Conservation (phyloP, 2,113 vertebrate species). For the Odobenus rosmarus region DNA sequence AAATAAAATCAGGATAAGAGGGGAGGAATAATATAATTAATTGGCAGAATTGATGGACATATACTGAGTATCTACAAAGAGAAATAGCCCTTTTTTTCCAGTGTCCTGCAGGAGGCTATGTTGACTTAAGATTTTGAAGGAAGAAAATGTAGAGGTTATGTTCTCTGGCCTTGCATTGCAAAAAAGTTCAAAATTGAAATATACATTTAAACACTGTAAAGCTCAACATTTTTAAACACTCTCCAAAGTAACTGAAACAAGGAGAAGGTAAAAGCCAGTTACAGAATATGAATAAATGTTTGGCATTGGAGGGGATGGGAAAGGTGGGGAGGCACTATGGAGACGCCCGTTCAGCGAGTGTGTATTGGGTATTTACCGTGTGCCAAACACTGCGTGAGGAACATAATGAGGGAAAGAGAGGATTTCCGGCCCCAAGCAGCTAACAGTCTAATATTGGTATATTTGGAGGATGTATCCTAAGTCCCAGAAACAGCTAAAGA, state of each 20-base stretch:
- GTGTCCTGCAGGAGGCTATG: background rate
- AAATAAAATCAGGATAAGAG: background rate
- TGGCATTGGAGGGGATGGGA: background rate
- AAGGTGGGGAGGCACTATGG: background rate
- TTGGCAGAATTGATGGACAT: background rate
- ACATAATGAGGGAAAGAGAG: background rate
- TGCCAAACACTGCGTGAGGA: background rate
- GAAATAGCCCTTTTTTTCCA: background rate
- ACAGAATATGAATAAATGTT: background rate
- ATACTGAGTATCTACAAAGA: background rate
- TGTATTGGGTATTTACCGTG: background rate
- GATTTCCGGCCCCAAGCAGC: background rate
- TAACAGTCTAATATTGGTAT: background rate
- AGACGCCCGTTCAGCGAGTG: background rate
- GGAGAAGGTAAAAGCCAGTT: background rate
- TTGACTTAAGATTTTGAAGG: background rate
- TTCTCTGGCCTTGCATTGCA: background rate
- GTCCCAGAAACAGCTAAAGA: background rate
- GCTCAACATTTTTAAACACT: background rate
- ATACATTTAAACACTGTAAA: background rate
- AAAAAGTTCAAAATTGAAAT: background rate
- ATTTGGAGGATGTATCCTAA: background rate
- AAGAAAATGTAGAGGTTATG: background rate
- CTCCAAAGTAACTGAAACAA: background rate
- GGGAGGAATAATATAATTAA: background rate